Conservation (phyloP, 2,888 invertebrate species). For the Agapostemon virescens region DNA sequence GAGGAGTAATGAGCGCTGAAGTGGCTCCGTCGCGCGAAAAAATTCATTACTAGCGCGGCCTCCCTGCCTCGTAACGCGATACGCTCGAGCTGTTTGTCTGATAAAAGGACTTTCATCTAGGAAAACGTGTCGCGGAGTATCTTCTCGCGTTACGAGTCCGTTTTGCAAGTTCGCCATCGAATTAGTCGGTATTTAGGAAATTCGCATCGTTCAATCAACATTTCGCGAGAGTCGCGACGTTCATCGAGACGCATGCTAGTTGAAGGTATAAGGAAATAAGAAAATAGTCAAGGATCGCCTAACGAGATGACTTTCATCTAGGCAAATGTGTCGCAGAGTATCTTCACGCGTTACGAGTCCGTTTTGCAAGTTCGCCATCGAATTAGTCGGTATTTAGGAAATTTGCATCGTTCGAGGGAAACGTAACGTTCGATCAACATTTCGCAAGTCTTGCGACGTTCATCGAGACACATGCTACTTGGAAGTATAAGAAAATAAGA, state of each 20-base stretch:
- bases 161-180: background rate
- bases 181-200: background rate
- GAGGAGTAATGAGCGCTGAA: constrained; percentile 7
- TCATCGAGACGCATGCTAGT: background rate
- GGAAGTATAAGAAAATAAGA: no score
- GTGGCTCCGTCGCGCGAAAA: background rate
- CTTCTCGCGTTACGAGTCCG: background rate
- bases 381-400: background rate
- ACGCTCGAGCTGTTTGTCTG: background rate
- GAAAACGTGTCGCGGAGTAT: background rate
- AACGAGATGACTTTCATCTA: background rate
- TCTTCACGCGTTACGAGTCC: background rate
- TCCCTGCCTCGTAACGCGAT: background rate
- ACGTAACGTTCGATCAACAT: background rate
- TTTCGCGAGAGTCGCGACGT: no score
- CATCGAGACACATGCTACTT: background rate
- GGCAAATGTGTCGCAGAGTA: background rate
- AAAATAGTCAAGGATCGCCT: background rate
- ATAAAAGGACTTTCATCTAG: background rate
- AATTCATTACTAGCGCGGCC: constrained; percentile 10
- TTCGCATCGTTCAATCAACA: background rate
- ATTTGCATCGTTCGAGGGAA: background rate
- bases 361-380: background rate
- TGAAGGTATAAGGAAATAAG: background rate
- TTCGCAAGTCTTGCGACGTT: no score